A percentile compares a stretch with the other conserved stretches of the same genome.
Evolutionary conservation across 1,140 invertebrate genomes (phyloP).

Genomic region (Thereuonema tuberculata): DNA sequence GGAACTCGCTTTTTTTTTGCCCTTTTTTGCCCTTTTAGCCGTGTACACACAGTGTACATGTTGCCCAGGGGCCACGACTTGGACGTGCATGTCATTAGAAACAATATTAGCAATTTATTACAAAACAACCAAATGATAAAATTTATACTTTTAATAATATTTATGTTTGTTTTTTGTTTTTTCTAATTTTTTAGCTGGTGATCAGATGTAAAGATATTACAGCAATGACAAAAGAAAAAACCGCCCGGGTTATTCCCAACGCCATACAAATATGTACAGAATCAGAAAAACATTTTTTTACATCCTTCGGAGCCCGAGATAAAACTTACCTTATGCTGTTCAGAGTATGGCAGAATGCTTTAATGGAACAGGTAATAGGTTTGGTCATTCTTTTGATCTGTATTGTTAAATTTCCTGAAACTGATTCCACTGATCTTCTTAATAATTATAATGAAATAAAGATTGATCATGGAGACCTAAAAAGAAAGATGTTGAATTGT

Average conservation of each 20-base stretch:
- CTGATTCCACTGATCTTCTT: too few species aligned
- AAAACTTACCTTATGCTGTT: constrained; percentile 91
- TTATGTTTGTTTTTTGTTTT: neutral
- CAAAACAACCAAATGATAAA: neutral
- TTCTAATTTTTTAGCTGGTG: constrained; percentile 36
- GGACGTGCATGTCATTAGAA: too few species aligned
- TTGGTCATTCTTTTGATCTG: too few species aligned
- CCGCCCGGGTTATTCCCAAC: constrained; percentile 85
- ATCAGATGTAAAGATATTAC: constrained; percentile 78
- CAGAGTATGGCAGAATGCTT: constrained; percentile 86
- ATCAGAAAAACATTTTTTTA: constrained; percentile 79
- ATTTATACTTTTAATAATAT: neutral
- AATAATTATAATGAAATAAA: too few species aligned
- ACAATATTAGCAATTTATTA: too few species aligned
- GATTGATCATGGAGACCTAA: too few species aligned
- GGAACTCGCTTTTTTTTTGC: too few species aligned
- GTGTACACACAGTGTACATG: too few species aligned
- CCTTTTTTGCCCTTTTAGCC: too few species aligned
- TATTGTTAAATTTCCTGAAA: too few species aligned
- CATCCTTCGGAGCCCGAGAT: constrained; percentile 79
- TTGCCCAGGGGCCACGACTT: too few species aligned
- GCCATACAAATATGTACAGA: constrained; percentile 74
- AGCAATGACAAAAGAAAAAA: constrained; percentile 84
- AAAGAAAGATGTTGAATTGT: too few species aligned
- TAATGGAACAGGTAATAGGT: constrained; percentile 72